Conservation (phyloP, 2,797 vertebrate species). For the Pterois miles region DNA sequence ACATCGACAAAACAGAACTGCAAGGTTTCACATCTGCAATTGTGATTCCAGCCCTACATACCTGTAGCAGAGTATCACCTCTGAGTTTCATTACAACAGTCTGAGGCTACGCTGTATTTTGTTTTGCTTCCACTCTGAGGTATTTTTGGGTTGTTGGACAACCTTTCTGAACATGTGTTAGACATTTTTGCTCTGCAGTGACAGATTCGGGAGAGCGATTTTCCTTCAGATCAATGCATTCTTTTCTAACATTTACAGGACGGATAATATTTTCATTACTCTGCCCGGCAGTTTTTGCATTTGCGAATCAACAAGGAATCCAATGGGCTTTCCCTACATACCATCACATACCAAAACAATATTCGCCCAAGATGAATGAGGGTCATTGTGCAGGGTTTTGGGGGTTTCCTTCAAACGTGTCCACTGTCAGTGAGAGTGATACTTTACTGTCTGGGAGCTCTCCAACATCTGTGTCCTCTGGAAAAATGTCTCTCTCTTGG, state of each 20-base stretch:
- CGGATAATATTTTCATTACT: constrained; percentile 71
- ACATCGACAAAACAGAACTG: neutral
- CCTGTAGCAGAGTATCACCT: neutral
- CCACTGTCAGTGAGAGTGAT: constrained; percentile 37
- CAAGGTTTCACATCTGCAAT: constrained; percentile 16
- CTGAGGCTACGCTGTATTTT: neutral
- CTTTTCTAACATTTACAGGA: constrained; percentile 57
- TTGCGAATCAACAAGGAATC: constrained; percentile 54
- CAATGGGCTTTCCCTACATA: constrained; percentile 45
- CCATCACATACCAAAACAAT: constrained; percentile 63
- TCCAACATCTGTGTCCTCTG: constrained; percentile 57
- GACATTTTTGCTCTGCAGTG: constrained; percentile 52
- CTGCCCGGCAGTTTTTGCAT: constrained; percentile 39
- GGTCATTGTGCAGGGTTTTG: constrained; percentile 57
- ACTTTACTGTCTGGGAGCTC: constrained; percentile 56
- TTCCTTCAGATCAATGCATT: constrained; percentile 58
- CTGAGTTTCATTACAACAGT: constrained; percentile 5
- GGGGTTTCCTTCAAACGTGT: constrained; percentile 28
- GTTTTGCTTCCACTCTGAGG: neutral
- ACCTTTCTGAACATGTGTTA: constrained; percentile 56
- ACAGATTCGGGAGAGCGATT: constrained; percentile 41
- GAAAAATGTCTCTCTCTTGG: constrained; percentile 29
- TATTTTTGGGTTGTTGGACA: constrained; percentile 33
- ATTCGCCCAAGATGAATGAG: constrained; percentile 52
- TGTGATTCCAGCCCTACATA: neutral